Evolutionary conservation across 2,888 invertebrate genomes (phyloP).

Genomic region (Lithophane socia): DNA sequence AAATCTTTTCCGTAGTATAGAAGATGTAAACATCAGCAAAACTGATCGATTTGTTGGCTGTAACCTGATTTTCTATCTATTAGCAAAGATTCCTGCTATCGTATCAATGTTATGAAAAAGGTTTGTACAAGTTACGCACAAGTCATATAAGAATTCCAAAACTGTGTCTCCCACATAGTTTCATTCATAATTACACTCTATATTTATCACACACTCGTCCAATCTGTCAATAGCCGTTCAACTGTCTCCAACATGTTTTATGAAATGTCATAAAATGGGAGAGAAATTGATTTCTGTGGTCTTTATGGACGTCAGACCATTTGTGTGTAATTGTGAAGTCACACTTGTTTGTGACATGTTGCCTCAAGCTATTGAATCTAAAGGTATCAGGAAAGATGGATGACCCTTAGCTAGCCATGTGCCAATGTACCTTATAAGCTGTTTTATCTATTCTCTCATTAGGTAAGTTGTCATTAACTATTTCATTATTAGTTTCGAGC

Average conservation of each 20-base stretch:
- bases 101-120: neutral
- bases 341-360: conserved; percentile 48
- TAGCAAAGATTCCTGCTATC: neutral
- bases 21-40: neutral
- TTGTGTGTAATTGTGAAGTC: conserved; percentile 58
- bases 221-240: conserved; percentile 28
- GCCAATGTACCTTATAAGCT: neutral
- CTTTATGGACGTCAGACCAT: conserved; percentile 45
- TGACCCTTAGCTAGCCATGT: neutral
- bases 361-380: conserved; percentile 9
- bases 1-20: too few relatives aligned
- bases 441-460: neutral
- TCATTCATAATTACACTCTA: conserved; percentile 1
- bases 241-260: conserved; percentile 36
- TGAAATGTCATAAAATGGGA: conserved; percentile 42
- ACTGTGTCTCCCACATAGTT: neutral
- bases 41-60: neutral
- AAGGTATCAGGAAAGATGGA: conserved; percentile 1
- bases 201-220: conserved; percentile 1
- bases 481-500: too few relatives aligned
- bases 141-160: neutral
- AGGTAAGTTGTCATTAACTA: too few relatives aligned
- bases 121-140: neutral
- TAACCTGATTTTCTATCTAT: neutral
- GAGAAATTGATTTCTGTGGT: conserved; percentile 48